Evolutionary conservation across 2,113 vertebrate genomes (phyloP), one percentile per base, ranked within the genome.

Genomic region (Myxocyprinus asiaticus): DNA sequence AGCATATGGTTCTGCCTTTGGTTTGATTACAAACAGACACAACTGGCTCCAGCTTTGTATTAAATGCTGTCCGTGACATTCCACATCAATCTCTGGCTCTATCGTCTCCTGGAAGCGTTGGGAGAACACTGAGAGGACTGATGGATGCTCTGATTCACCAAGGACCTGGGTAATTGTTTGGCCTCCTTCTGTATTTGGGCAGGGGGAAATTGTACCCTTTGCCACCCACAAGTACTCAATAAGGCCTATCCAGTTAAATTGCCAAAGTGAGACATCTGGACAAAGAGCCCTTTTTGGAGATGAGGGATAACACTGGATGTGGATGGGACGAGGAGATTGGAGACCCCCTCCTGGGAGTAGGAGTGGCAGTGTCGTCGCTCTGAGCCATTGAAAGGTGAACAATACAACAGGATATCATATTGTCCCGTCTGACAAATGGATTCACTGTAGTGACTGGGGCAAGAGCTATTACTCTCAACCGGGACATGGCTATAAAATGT

Each of bases 341-440:
- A 84, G 83, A 81, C 47, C 22, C 78, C 87, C 92, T 88, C 88
- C 61, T 63, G 88, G 89, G 91, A 92, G 85, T 88, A 90, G 92
- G 92, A 90, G 92, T 91, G 90, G 92, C 87, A 88, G 87, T 88
- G 88, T 91, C 89, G 87, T 33, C 22, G 22, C 88, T 91, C 90
- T 88, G 87, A 86, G 70, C 86, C 72, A 88, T 86, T 93, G 90
- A 93, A 92, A 92, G 87, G 81, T 87, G 84, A 79, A 92, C 91
- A 92, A 92, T 89, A 85, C 80, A 48, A 65, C 71, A 79, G 14
- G 33, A 86, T 88, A 91, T 92, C 90, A 43, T 83, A 89, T 93
- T 91, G 87, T 81, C 88, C 89, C 89, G 87, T 91, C 89, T 91
- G 90, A 93, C 91, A 91, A 93, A 93, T 93, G 88, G 88, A 91